Conservation (phyloP, 2,113 vertebrate genomes). For the Carassius auratus region DNA sequence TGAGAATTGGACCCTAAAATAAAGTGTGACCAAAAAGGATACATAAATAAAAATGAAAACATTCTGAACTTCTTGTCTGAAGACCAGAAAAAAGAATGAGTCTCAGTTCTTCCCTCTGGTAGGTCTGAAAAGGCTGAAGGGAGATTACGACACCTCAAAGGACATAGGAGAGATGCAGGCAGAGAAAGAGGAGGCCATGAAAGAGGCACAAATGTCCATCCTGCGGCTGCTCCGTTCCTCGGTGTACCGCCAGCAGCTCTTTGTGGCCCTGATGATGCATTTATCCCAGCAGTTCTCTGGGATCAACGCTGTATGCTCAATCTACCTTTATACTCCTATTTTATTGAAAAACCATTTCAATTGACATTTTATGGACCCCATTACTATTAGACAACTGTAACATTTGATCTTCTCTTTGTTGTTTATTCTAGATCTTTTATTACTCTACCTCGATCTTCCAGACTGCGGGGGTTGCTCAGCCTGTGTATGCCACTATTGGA, state of each 20-base stretch:
- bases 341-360: not conserved
- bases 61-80: too few species aligned
- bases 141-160: slow-evolving; percentile 77
- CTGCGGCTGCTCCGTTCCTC: slow-evolving; percentile 81
- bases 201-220: slow-evolving; percentile 83
- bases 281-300: slow-evolving; percentile 95
- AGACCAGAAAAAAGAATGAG: not conserved
- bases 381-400: slow-evolving; percentile 43
- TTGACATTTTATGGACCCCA: slow-evolving; percentile 24
- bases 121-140: slow-evolving; percentile 87
- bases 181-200: slow-evolving; percentile 87
- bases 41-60: too few species aligned
- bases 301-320: slow-evolving; percentile 89
- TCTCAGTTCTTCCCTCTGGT: not conserved
- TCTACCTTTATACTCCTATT: not conserved
- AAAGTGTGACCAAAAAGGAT: too few species aligned
- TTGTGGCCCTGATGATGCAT: slow-evolving; percentile 89
- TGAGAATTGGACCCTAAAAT: too few species aligned
- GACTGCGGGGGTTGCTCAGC: slow-evolving; percentile 81
- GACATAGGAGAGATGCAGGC: slow-evolving; percentile 91
- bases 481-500: slow-evolving; percentile 93
- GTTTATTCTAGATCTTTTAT: slow-evolving; percentile 88
- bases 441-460: slow-evolving; percentile 93
- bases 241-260: slow-evolving; percentile 82
- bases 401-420: slow-evolving; percentile 45